phyloP scores from a whole-genome alignment of 2,888 invertebrate species.

The Euplexia lucipara region DNA sequence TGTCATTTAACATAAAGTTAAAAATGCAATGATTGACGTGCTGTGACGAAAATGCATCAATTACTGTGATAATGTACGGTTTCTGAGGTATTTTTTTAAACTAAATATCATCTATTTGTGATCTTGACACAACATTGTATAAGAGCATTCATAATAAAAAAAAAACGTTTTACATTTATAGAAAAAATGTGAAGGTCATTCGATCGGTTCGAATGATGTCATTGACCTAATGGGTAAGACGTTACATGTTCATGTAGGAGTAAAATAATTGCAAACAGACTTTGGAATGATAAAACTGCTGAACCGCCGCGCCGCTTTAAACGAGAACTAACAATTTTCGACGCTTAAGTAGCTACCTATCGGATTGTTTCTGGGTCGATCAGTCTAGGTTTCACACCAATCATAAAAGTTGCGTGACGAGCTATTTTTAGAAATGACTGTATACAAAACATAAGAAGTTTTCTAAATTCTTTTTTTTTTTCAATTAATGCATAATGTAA shows the following conservation, averaged over 20 bases:
- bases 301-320: background rate
- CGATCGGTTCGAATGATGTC: constrained; percentile 35
- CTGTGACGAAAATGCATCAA: background rate
- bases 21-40: background rate
- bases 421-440: constrained; percentile 17
- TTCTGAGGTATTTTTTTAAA: too few relatives aligned
- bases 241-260: constrained; percentile 2
- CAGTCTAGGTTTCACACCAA: constrained; percentile 17
- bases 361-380: constrained; percentile 3
- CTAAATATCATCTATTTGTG: too few relatives aligned
- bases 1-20: constrained; percentile 1
- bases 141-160: too few relatives aligned
- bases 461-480: background rate
- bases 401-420: constrained; percentile 12
- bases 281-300: constrained; percentile 3
- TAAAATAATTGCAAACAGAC: background rate
- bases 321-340: background rate
- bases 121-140: too few relatives aligned
- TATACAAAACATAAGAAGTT: too few relatives aligned
- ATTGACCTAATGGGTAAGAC: constrained; percentile 37
- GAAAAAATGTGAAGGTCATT: constrained; percentile 20
- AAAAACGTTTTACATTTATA: constrained; percentile 4
- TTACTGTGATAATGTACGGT: too few relatives aligned
- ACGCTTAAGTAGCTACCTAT: background rate
- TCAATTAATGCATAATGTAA: background rate